Evolutionary conservation across 2,888 invertebrate genomes (phyloP).

Genomic region (Trichogramma dendrolimi): DNA sequence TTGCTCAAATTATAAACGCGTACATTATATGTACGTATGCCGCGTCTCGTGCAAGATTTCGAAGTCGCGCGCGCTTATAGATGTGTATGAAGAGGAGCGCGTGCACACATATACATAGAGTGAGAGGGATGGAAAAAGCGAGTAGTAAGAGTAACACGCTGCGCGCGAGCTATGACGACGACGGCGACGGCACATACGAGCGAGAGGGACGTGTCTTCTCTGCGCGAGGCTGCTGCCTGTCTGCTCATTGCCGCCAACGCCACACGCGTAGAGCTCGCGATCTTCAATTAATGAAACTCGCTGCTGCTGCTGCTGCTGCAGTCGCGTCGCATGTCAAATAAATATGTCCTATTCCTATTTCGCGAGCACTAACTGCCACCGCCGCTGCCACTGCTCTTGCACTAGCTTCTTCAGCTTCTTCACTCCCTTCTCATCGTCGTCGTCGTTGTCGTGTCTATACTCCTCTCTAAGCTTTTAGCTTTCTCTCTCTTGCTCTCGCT

Average conservation of each 20-base stretch:
- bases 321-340: constrained; percentile 54
- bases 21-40: too few species aligned
- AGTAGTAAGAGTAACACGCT: too few species aligned
- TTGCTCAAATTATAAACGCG: too few species aligned
- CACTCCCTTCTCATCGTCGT: constrained; percentile 21
- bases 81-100: too few species aligned
- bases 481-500: constrained; percentile 27
- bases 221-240: constrained; percentile 34
- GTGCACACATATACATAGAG: too few species aligned
- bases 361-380: constrained; percentile 26
- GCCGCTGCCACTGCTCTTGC: constrained; percentile 25
- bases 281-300: constrained; percentile 54
- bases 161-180: background rate
- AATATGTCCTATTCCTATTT: constrained; percentile 47
- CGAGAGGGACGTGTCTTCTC: constrained; percentile 38
- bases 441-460: constrained; percentile 30
- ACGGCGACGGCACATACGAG: constrained; percentile 23
- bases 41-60: too few species aligned
- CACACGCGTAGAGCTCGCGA: constrained; percentile 45
- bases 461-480: constrained; percentile 18
- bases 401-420: constrained; percentile 29
- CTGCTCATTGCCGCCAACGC: constrained; percentile 44
- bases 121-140: too few species aligned
- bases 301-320: constrained; percentile 37
- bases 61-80: too few species aligned